These are phyloP conservation scores for Nesoenas mayeri DNA, from an alignment of 2,113 vertebrate species.

Conservation along the genomic window DNA sequence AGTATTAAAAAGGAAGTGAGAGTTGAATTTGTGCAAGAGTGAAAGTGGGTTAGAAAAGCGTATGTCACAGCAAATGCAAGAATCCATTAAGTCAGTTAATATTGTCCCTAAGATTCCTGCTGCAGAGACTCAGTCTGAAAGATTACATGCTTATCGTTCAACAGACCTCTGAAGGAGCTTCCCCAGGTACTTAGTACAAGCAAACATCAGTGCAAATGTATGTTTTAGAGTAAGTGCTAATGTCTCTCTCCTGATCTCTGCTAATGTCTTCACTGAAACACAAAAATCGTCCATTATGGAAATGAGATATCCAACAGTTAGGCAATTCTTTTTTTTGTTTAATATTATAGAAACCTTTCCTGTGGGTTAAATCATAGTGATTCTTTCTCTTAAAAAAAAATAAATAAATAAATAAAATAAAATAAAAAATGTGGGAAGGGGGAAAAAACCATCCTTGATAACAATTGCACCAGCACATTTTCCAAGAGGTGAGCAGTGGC, in stretches of 20 bases:
- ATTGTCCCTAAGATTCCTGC: background rate
- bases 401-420: too few relatives aligned
- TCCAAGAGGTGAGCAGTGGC: background rate
- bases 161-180: background rate
- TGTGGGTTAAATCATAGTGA: background rate
- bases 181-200: background rate
- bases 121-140: background rate
- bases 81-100: conserved; percentile 14
- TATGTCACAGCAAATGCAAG: background rate
- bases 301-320: background rate
- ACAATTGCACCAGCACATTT: background rate
- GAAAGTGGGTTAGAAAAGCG: background rate
- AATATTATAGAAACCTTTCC: background rate
- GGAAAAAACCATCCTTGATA: background rate
- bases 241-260: background rate
- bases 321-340: background rate
- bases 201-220: background rate
- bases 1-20: background rate
- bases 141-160: background rate
- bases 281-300: background rate
- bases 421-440: background rate
- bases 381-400: background rate
- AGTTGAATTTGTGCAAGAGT: background rate
- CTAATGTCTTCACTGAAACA: background rate
- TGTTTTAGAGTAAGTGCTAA: background rate